phyloP scores from a whole-genome alignment of 2,797 vertebrate genomes.

The Tympanoctomys barrerae region DNA sequence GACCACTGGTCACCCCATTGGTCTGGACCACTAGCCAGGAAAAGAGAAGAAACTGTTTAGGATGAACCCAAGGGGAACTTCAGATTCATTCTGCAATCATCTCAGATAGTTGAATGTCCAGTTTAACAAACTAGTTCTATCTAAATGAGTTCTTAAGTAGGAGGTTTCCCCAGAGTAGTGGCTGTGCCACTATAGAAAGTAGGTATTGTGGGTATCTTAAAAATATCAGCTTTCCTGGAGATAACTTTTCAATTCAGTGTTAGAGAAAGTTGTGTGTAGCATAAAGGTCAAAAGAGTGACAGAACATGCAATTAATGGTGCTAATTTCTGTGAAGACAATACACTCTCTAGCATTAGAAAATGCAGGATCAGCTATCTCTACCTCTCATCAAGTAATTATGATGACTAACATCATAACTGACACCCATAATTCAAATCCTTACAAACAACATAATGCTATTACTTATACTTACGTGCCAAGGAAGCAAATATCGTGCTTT shows the following conservation, averaged over 20 bases:
- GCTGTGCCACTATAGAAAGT: neutral
- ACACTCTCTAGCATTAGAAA: neutral
- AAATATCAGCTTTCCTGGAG: neutral
- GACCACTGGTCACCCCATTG: neutral
- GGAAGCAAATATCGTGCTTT: neutral
- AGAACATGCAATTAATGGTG: too few species aligned
- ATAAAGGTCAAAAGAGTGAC: neutral
- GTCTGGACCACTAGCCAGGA: neutral
- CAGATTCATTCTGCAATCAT: neutral
- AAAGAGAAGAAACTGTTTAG: neutral
- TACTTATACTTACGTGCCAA: neutral
- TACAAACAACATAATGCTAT: neutral
- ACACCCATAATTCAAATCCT: neutral
- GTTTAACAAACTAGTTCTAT: slow-evolving; percentile 8
- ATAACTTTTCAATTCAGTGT: neutral
- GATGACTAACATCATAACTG: neutral
- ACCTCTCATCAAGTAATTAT: neutral
- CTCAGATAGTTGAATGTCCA: neutral
- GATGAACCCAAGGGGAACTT: neutral
- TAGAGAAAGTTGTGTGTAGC: too few species aligned
- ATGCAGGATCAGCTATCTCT: neutral
- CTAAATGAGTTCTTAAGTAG: neutral
- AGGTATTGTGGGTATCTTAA: neutral
- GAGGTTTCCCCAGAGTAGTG: neutral
- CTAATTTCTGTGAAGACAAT: neutral